These are phyloP conservation scores for zebrafish (Danio rerio) DNA, from an alignment of 2,113 vertebrate genomes.

Conservation along the genomic window DNA sequence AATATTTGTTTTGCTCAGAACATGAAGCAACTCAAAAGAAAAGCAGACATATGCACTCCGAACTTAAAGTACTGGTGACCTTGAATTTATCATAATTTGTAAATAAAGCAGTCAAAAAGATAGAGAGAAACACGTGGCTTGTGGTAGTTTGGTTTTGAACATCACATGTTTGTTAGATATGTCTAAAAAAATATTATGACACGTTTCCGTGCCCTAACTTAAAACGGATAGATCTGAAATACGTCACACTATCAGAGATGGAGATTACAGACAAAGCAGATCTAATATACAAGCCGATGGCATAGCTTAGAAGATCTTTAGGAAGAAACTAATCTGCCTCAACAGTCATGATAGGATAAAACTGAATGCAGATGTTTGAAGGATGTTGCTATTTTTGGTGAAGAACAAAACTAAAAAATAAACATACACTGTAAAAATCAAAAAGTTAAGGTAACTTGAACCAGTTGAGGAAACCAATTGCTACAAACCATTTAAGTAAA, in stretches of 20 bases:
- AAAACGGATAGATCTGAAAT: neutral
- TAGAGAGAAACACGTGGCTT: neutral
- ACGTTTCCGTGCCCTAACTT: neutral
- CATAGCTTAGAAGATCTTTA: constrained; percentile 27
- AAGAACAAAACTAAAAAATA: neutral
- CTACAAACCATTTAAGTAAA: no score
- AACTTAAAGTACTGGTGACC: neutral
- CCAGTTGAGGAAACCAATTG: no score
- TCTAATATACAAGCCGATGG: constrained; percentile 21
- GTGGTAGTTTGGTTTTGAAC: neutral
- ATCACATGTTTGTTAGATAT: neutral
- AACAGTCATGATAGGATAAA: constrained; percentile 18
- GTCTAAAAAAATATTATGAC: neutral
- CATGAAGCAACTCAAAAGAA: neutral
- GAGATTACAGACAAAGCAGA: constrained; percentile 27
- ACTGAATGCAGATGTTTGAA: neutral
- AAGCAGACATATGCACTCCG: neutral
- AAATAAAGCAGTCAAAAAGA: neutral
- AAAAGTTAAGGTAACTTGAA: no score
- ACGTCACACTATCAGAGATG: neutral
- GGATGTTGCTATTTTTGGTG: neutral
- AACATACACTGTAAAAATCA: neutral
- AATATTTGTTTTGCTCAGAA: constrained; percentile 16
- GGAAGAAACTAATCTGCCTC: constrained; percentile 23
- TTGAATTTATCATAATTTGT: neutral